Base-by-base conservation (phyloP, 2,797 vertebrate species). In the Myotis myotis region DNA sequence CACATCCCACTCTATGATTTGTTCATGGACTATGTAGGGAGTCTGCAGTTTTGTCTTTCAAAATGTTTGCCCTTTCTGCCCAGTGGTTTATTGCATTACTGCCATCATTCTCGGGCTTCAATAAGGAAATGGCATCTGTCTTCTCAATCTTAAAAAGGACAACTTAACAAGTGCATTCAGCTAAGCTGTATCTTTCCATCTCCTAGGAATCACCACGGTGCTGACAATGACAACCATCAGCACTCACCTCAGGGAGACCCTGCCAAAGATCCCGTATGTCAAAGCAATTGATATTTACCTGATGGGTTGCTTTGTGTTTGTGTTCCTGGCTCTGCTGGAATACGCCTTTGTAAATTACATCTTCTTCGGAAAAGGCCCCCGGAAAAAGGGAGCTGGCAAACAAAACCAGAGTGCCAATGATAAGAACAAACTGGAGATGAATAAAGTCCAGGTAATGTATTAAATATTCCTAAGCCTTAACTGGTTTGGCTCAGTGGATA, bases 151-250 rank as follows among this genome's bases (percentile, higher is more conserved):
- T 19, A 64, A 55, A 66, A 96, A 81, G 64, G 41, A 71, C 5
- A 30, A 7, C 30, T 23, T 36, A 53, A 23, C 11, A n/a, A 8
- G 68, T 66, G 51, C 4, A 1, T 36, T 66, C 41, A 83, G 38
- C 70, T 44, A 6, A 71, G 3, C 13, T 11, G 47, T 51, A 0
- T 85, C 87, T 97, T 85, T 97, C 95, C 87, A 36, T 86, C 96
- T 95, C 0, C 0, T 93, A 99, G 99, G 99, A 96, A 99, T 99
- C 96, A 99, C 99, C 20, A 99, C 99, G 4, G 99, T 99, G 96
- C 98, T 99, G 97, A 99, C 99, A 19, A 99, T 99, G 99, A 99
- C 99, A 60, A 99, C 99, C 96, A 99, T 99, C 97, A 99, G 99
- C 96, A 99, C 99, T 64, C 99, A 99, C 89, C 98, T 99, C 95